Conservation (phyloP, 2,113 vertebrate genomes). For the Pampusana beccarii region DNA sequence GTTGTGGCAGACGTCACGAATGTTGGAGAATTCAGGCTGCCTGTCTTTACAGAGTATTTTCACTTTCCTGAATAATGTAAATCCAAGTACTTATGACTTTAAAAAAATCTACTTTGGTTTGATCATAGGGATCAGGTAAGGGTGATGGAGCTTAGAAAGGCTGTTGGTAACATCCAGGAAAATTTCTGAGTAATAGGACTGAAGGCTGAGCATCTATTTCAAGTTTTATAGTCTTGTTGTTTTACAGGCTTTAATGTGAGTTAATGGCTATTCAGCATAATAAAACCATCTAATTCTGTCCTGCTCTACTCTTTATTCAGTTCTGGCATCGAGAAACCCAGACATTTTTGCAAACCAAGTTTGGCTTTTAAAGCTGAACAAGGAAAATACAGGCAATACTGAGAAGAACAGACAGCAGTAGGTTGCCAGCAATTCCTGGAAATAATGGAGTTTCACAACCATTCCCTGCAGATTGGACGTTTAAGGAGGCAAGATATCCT, state of each 20-base stretch:
- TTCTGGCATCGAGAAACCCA: slow-evolving; percentile 40
- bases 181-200: slow-evolving; percentile 38
- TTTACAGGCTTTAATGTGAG: slow-evolving; percentile 15
- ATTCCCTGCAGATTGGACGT: slow-evolving; percentile 36
- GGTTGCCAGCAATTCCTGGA: slow-evolving; percentile 74
- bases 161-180: not conserved
- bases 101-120: not conserved
- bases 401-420: slow-evolving; percentile 30
- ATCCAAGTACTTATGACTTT: not conserved
- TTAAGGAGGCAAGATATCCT: slow-evolving; percentile 36
- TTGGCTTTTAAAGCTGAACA: slow-evolving; percentile 64
- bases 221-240: slow-evolving; percentile 32
- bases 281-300: slow-evolving; percentile 48
- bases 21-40: not conserved
- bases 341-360: slow-evolving; percentile 58
- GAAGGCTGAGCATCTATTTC: slow-evolving; percentile 36
- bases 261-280: slow-evolving; percentile 22
- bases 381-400: slow-evolving; percentile 60
- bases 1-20: not conserved
- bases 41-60: not conserved
- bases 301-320: slow-evolving; percentile 8
- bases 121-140: not conserved
- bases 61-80: not conserved
- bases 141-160: not conserved
- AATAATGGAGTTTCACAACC: slow-evolving; percentile 70